Percentiles rank a stretch among this genome's conserved stretches.
Evolutionary conservation across 2,113 vertebrate species (phyloP).

Genomic region (Dryoscopus gambensis): DNA sequence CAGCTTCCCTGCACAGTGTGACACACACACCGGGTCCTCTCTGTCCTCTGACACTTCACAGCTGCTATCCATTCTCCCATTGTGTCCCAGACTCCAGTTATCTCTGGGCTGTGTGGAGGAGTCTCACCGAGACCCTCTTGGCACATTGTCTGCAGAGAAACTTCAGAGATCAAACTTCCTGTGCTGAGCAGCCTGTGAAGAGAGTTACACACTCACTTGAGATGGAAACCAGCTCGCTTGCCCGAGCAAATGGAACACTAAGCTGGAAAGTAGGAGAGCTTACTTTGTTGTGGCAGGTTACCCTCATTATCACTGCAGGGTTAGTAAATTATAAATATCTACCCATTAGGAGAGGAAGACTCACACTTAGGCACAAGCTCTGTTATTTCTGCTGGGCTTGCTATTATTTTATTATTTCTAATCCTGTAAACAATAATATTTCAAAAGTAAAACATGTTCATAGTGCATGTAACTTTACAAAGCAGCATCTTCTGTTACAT

Average conservation of each 20-base stretch:
- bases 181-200: not conserved
- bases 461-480: not conserved
- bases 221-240: not conserved
- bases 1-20: not conserved
- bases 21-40: accelerated
- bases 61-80: accelerated
- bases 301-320: not conserved
- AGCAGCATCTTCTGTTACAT: not conserved
- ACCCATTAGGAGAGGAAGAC: not conserved
- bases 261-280: not conserved
- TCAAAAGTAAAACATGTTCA: not conserved
- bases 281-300: not conserved
- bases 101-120: not conserved
- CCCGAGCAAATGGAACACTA: not conserved
- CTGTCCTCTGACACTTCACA: not conserved
- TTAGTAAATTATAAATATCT: conserved; percentile 7
- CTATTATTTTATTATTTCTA: not conserved
- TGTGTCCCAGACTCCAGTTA: not conserved
- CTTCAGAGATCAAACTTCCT: not conserved
- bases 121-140: not conserved
- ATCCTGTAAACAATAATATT: not conserved
- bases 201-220: not conserved
- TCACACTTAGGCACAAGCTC: not conserved
- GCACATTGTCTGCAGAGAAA: accelerated
- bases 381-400: not conserved